Evolutionary conservation across 2,888 invertebrate species (phyloP).

Genomic region (Nipponacmea schrenckii): DNA sequence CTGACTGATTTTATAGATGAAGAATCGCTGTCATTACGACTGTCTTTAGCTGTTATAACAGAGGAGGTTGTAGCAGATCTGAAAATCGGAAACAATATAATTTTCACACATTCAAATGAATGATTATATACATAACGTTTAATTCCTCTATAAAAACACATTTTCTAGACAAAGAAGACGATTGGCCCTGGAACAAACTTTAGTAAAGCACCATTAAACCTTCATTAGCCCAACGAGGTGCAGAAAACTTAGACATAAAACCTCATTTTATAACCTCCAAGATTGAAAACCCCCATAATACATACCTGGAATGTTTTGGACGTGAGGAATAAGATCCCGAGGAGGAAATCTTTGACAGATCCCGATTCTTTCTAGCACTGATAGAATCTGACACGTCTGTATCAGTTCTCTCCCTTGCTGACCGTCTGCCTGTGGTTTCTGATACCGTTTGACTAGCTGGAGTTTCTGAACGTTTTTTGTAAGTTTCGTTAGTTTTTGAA

Average conservation of each 20-base stretch:
- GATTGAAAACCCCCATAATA: no score
- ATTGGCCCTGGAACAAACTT: no score
- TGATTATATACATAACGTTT: conserved; percentile 7
- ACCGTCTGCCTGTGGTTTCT: not conserved
- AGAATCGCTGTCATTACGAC: conserved; percentile 31
- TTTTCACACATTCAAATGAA: not conserved
- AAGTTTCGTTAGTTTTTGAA: conserved; percentile 8
- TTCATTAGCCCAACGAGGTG: no score
- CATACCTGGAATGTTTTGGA: not conserved
- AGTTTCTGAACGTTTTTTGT: not conserved
- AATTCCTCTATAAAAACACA: not conserved
- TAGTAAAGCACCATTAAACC: no score
- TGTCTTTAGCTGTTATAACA: conserved; percentile 41
- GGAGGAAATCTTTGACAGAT: not conserved
- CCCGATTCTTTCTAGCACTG: not conserved
- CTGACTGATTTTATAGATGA: conserved; percentile 41
- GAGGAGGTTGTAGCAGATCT: conserved; percentile 3
- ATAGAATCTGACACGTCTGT: not conserved
- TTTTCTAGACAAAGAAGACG: no score
- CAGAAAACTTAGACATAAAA: conserved; percentile 7
- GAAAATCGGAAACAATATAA: no score
- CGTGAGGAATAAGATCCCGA: not conserved
- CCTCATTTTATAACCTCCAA: no score
- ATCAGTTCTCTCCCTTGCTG: not conserved
- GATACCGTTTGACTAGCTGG: not conserved